Evolutionary conservation across 2,113 vertebrate species (phyloP).

Genomic region (Acinonyx jubatus): DNA sequence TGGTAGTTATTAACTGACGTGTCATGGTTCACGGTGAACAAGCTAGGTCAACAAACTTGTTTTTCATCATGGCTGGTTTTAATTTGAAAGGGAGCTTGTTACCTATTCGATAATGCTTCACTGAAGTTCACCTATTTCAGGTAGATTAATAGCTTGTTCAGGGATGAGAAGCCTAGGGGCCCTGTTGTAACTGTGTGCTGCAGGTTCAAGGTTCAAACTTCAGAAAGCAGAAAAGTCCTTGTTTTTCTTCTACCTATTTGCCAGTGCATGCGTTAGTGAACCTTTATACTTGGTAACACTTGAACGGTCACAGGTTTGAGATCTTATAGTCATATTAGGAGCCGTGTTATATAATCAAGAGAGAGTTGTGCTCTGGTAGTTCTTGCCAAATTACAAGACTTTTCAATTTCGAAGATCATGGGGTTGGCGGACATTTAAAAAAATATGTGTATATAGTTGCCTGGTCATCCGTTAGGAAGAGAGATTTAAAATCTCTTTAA

Average conservation of each 20-base stretch:
- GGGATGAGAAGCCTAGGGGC: constrained; percentile 74
- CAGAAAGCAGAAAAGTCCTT: constrained; percentile 76
- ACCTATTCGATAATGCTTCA: constrained; percentile 88
- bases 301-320: constrained; percentile 70
- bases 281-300: constrained; percentile 64
- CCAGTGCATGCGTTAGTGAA: constrained; percentile 80
- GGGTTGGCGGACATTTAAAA: background rate
- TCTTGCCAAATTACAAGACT: background rate
- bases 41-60: constrained; percentile 73
- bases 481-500: background rate
- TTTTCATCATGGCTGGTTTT: constrained; percentile 77
- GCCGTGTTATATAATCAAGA: constrained; percentile 38
- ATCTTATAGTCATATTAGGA: constrained; percentile 24
- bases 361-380: background rate
- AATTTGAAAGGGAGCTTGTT: constrained; percentile 84
- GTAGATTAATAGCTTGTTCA: constrained; percentile 90
- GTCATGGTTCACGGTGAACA: constrained; percentile 79
- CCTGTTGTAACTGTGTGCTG: constrained; percentile 75
- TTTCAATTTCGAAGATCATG: constrained; percentile 9
- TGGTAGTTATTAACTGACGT: constrained; percentile 79
- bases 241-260: constrained; percentile 80
- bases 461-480: background rate
- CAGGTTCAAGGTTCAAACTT: constrained; percentile 88
- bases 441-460: background rate
- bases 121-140: constrained; percentile 89